Base-by-base conservation (phyloP, 2,888 invertebrate species). In the Idaea dimidiata region DNA sequence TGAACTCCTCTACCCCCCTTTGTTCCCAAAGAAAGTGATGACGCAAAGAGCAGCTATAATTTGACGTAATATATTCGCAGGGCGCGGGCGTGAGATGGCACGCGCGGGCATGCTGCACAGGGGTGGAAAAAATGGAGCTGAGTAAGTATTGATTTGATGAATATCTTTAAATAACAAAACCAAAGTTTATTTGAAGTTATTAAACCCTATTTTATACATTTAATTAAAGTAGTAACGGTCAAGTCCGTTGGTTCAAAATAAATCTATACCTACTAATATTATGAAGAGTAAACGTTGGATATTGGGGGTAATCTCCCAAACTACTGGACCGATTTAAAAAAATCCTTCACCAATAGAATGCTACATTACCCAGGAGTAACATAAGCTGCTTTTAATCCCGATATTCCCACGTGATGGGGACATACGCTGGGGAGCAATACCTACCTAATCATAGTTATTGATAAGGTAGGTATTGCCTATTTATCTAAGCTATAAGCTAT, bases 71-170 rank as follows among this genome's bases (percentile, higher is more conserved):
- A 81, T 81, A 87, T 87, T 90, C 90, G 68, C 91, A 94, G 94
- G 88, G 86, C 85, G 88, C 87, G 87, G 90, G 92, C 93, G 93
- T 94, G 94, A 94, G 93, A 95, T 95, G 95, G 95, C 95, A 92
- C 94, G 95, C 91, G 95, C 95, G 93, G 95, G 95, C 85, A 95
- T 95, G 94, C 94, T 95, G 93, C 95, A 95, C 93, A 95, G 95
- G 93, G 94, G 94, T 84, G 94, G 95, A 90, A 95, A 95, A 93
- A 95, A 95, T 91, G 94, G 95, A 91, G 94, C 95, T 83, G 95
- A 95, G 95, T 95, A 89, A 95, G 95, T 95, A 85, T 59, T 33
- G 53, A 18, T 31, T 56, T 31, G 54, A 8, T 16, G 14, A 32
- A 57, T 57, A 59, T 62, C 59, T 33, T 57, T 59, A 57, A 57